Percentiles rank a stretch among this genome's conserved stretches.
Conservation (phyloP, 2,888 invertebrate genomes). For the Melieria omissa region DNA sequence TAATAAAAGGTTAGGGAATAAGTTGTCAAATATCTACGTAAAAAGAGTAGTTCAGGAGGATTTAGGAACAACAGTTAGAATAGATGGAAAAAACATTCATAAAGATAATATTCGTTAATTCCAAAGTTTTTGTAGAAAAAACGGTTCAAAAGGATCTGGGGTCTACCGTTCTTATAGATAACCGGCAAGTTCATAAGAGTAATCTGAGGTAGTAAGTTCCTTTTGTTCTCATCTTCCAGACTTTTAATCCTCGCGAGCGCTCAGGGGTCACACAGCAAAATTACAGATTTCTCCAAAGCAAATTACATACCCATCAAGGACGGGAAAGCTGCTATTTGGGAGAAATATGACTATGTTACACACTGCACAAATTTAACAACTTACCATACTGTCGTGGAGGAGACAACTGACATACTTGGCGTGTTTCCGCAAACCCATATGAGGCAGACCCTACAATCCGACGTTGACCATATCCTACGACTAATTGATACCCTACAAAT, state of each 20-base stretch:
- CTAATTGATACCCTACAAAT: constrained; percentile 12
- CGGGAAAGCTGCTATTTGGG: constrained; percentile 9
- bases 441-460: constrained; percentile 20
- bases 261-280: not conserved
- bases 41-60: not conserved
- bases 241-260: not conserved
- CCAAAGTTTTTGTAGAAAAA: constrained; percentile 2
- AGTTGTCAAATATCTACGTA: constrained; percentile 9
- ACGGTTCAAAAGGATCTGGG: not conserved
- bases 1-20: constrained; percentile 11
- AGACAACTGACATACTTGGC: constrained; percentile 16
- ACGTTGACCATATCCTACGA: constrained; percentile 16
- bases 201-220: constrained; percentile 11
- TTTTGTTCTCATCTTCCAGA: not conserved
- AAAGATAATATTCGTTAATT: no score
- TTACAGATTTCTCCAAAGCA: constrained; percentile 11
- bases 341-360: constrained; percentile 4
- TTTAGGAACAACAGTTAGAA: no score
- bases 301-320: constrained; percentile 6
- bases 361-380: constrained; percentile 7
- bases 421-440: constrained; percentile 30
- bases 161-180: constrained; percentile 4
- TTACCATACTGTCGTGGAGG: constrained; percentile 13
- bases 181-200: constrained; percentile 9
- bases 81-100: no score